Base-by-base conservation (phyloP, 2,797 vertebrate genomes). In the Onychomys arenicola region DNA sequence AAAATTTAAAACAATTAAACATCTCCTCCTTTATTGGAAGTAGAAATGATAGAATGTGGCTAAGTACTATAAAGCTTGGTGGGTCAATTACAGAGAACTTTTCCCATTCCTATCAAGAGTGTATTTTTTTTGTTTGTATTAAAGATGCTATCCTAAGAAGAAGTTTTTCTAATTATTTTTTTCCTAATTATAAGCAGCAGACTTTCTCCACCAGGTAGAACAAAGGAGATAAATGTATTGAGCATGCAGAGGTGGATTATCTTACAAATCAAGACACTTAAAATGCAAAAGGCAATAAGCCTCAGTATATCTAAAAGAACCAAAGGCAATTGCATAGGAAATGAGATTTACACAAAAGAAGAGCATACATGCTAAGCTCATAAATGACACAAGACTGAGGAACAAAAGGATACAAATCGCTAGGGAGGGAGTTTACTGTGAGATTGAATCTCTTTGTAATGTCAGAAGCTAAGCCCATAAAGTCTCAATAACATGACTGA, bases 91-190 rank as follows among this genome's bases (percentile, higher is more conserved):
- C 7, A 92, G 9, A 1, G 2, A 1, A 14, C 34, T 82, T 57
- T 75, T 16, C 37, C 32, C 55, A 73, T 1, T 65, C 2, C 65
- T 21, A 92, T 6, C 29, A 55, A 71, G 19, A 29, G 21, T 23
- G 1, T 55, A 84, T 73, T 8, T 84, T 43, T 40, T 43, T 82
- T 25, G 17, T 37, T 65, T 77, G 40, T 63, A 63, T 61, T 61
- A 76, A 96, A 81, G 84, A 88, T 67, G 49, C 29, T 88, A 91
- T 12, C 80, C 67, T 89, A 91, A 82, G 55, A 96, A 59, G 37
- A 78, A 69, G 83, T 87, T 85, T 95, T 67, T 25, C 16, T 1
- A 65, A 67, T 52, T 86, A 52, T n/a, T 69, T 86, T 49, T 5
- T 49, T 9, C 17, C 55, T 95, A 85, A 84, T 25, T 75, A 34